Conservation (phyloP, 2,888 invertebrate genomes). For the Drosophila kambysellisi region DNA sequence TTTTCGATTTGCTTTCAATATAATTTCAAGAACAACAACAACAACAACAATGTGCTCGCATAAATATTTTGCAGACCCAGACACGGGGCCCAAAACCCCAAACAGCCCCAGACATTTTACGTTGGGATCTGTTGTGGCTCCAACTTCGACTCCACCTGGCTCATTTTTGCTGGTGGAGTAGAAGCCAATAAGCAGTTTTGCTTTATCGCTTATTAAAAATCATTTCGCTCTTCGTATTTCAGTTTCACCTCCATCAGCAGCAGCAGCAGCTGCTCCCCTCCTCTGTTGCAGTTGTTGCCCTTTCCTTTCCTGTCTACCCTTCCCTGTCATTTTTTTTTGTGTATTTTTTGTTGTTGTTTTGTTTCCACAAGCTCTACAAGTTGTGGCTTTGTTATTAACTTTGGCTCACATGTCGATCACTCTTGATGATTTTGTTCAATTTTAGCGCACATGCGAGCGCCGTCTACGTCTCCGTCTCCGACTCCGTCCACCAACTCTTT, state of each 20-base stretch:
- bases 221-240: conserved; percentile 83
- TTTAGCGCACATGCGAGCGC: conserved; percentile 80
- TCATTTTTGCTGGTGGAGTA: conserved; percentile 26
- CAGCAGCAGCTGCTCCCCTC: conserved; percentile 25
- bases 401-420: conserved; percentile 83
- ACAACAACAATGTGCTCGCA: conserved; percentile 55
- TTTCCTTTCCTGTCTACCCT: conserved; percentile 25
- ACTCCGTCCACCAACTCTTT: conserved; percentile 28
- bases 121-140: conserved; percentile 10
- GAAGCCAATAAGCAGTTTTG: conserved; percentile 83
- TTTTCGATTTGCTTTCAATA: conserved; percentile 79
- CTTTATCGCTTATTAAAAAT: conserved; percentile 84
- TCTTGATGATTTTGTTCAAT: conserved; percentile 82
- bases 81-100: conserved; percentile 7
- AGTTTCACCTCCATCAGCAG: conserved; percentile 67
- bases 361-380: not conserved
- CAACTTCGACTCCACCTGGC: conserved; percentile 52
- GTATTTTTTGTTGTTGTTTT: not conserved
- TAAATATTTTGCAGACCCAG: conserved; percentile 55
- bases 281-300: conserved; percentile 18
- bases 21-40: conserved; percentile 50
- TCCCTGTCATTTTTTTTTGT: conserved; percentile 8
- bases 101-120: conserved; percentile 14
- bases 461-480: conserved; percentile 73
- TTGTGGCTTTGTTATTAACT: conserved; percentile 80